Percentiles rank a stretch among this genome's conserved stretches.
Conservation (phyloP, 2,888 invertebrate genomes). For the Microdon myrmicae region DNA sequence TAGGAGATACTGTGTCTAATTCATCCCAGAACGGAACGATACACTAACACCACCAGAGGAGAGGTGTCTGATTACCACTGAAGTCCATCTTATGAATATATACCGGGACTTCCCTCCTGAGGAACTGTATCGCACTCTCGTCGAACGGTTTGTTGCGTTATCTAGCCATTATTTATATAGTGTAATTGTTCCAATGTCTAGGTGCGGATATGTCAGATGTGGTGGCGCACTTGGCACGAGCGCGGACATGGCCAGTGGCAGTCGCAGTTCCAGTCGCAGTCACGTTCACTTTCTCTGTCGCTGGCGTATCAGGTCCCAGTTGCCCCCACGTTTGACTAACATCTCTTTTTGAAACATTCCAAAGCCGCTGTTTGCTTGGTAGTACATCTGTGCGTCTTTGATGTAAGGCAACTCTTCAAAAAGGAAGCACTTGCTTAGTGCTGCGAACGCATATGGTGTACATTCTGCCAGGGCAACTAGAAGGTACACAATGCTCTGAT, state of each 20-base stretch:
- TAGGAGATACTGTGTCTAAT: too few species aligned
- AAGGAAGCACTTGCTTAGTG: constrained; percentile 23
- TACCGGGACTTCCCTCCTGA: too few species aligned
- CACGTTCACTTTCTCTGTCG: constrained; percentile 43
- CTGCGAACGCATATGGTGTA: constrained; percentile 41
- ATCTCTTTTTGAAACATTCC: constrained; percentile 24
- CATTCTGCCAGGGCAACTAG: constrained; percentile 17
- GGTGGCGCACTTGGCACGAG: neutral
- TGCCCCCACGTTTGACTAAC: constrained; percentile 12
- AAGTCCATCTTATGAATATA: too few species aligned
- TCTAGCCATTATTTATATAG: constrained; percentile 45
- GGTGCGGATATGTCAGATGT: constrained; percentile 35
- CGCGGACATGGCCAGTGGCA: too few species aligned
- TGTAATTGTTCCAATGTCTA: constrained; percentile 48
- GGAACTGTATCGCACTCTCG: too few species aligned
- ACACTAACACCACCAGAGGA: too few species aligned
- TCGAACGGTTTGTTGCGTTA: too few species aligned
- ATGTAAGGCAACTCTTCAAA: constrained; percentile 8
- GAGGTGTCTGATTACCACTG: too few species aligned
- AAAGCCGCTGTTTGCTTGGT: neutral
- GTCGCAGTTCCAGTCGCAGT: neutral
- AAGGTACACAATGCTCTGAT: constrained; percentile 33
- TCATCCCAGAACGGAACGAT: too few species aligned
- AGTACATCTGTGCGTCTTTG: constrained; percentile 13
- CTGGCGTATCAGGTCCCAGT: constrained; percentile 3